These are phyloP conservation scores for Corynorhinus townsendii DNA, from an alignment of 2,113 vertebrate genomes.

Conservation along the genomic window DNA sequence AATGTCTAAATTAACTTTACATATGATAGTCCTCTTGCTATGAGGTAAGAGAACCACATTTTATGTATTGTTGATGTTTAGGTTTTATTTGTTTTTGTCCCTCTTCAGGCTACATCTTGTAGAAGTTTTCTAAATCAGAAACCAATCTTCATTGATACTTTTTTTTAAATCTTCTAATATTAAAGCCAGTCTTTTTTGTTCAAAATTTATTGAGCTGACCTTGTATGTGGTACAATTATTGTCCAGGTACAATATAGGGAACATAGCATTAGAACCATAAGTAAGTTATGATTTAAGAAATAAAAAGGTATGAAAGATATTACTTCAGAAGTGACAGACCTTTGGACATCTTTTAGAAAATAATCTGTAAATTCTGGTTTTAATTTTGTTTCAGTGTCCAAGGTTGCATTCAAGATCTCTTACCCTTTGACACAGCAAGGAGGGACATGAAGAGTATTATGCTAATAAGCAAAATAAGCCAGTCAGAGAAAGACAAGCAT, in stretches of 20 bases:
- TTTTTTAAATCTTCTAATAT: not conserved
- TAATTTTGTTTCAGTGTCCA: not conserved
- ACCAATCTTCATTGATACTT: not conserved
- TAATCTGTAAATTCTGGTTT: constrained; percentile 1
- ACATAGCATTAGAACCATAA: not conserved
- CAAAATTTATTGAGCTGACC: not conserved
- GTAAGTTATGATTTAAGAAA: constrained; percentile 23
- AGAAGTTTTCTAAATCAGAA: constrained; percentile 1
- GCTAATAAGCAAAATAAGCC: too few relatives aligned
- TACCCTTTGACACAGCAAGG: too few relatives aligned
- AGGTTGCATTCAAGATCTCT: not conserved
- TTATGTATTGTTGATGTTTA: constrained; percentile 6
- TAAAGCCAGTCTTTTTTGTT: not conserved
- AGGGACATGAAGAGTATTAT: too few relatives aligned
- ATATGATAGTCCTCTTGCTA: not conserved
- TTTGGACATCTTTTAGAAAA: constrained; percentile 22
- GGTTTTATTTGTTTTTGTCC: not conserved
- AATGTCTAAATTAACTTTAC: not conserved
- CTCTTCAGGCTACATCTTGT: not conserved
- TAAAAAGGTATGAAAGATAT: not conserved
- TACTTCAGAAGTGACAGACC: constrained; percentile 12
- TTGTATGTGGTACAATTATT: not conserved
- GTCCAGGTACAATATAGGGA: not conserved
- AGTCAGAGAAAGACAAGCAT: too few relatives aligned
- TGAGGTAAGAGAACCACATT: not conserved